phyloP scores from a whole-genome alignment of 2,888 invertebrate genomes.

The Camptogramma bilineatum region DNA sequence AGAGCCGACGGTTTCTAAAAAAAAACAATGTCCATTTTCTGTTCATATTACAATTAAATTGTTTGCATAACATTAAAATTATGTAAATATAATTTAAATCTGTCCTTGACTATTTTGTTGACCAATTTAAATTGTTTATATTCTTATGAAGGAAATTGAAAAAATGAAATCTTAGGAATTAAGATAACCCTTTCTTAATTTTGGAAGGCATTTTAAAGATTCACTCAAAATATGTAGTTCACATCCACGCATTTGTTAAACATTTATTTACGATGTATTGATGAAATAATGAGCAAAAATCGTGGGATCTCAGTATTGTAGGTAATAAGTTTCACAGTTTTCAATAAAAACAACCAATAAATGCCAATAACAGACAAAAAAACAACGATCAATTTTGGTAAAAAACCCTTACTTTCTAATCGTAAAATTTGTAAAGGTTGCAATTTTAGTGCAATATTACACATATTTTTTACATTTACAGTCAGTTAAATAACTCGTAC shows the following conservation, averaged over 20 bases:
- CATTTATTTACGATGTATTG: no score
- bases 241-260: no score
- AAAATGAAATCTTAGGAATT: conserved; percentile 5
- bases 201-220: not conserved
- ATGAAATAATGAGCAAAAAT: not conserved
- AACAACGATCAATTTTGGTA: conserved; percentile 9
- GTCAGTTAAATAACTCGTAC: conserved; percentile 34
- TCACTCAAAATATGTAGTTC: no score
- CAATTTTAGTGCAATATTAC: conserved; percentile 52
- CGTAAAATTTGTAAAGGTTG: conserved; percentile 52
- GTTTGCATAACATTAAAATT: conserved; percentile 65
- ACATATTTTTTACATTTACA: conserved; percentile 33
- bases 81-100: conserved; percentile 40
- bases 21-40: conserved; percentile 44
- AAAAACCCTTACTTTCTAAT: conserved; percentile 58
- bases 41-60: conserved; percentile 51
- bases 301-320: not conserved
- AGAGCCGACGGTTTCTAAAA: conserved; percentile 43
- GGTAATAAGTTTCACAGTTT: not conserved
- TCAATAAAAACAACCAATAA: conserved; percentile 14
- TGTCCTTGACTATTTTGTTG: conserved; percentile 31
- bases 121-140: not conserved
- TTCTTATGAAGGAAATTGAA: no score
- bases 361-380: conserved; percentile 3
- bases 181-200: not conserved